phyloP scores from a whole-genome alignment of 2,888 invertebrate genomes.

The Agrotis puta region DNA sequence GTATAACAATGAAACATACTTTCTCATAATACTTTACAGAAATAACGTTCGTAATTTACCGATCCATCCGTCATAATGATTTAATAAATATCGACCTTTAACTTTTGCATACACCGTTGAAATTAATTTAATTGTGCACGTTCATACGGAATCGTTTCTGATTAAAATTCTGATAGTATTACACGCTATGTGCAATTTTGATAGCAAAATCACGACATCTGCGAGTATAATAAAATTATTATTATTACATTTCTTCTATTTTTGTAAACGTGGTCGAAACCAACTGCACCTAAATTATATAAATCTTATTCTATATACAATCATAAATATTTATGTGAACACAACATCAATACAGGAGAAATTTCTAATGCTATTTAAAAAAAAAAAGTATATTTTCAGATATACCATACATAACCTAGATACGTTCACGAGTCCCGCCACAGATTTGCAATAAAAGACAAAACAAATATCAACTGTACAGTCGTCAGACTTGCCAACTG shows the following conservation, averaged over 20 bases:
- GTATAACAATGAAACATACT: not conserved
- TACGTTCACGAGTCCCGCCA: not conserved
- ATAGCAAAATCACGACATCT: constrained; percentile 54
- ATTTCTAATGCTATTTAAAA: too few species aligned
- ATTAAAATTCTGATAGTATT: constrained; percentile 55
- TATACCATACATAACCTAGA: not conserved
- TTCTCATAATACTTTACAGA: not conserved
- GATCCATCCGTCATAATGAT: not conserved
- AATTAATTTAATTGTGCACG: constrained; percentile 33
- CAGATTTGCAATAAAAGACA: constrained; percentile 34
- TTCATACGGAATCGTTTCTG: constrained; percentile 32
- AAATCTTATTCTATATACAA: too few species aligned
- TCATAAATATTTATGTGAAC: too few species aligned
- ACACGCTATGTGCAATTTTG: constrained; percentile 52
- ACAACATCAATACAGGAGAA: too few species aligned
- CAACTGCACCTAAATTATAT: not conserved
- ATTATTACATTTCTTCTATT: not conserved
- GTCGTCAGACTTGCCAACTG: constrained; percentile 28
- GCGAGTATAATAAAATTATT: constrained; percentile 10
- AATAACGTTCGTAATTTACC: not conserved
- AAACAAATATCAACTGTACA: constrained; percentile 32
- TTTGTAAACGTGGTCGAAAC: not conserved
- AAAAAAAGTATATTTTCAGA: not conserved
- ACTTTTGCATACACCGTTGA: constrained; percentile 24
- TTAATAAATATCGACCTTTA: constrained; percentile 15